A percentile compares a stretch with the other conserved stretches of the same genome.
These are phyloP conservation scores for Mus musculus DNA, from an alignment of 2,113 vertebrate genomes.

Conservation along the genomic window DNA sequence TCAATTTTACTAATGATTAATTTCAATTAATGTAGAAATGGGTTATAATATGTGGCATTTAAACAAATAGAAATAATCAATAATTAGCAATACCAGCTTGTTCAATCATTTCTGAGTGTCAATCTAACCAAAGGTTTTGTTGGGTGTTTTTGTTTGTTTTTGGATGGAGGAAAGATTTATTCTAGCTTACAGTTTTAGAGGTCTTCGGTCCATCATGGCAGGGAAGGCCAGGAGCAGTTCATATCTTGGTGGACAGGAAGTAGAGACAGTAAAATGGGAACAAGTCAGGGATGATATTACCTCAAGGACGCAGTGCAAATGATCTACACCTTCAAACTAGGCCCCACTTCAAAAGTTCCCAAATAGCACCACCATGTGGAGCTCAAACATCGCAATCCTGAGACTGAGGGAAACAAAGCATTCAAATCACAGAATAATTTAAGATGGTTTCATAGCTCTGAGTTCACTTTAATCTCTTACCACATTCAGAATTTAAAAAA, in stretches of 20 bases:
- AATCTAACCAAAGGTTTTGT: neutral
- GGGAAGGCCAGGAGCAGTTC: neutral
- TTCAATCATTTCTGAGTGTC: neutral
- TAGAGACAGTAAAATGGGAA: neutral
- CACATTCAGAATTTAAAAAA: neutral
- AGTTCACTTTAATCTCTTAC: slow-evolving; percentile 14
- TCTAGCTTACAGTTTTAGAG: neutral
- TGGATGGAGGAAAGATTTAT: neutral
- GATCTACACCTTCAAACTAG: neutral
- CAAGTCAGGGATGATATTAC: too few species aligned
- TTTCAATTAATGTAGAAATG: neutral
- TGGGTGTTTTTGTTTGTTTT: neutral
- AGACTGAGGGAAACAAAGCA: neutral
- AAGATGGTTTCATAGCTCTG: neutral
- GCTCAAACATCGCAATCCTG: neutral
- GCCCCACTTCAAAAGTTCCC: neutral
- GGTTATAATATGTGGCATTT: neutral
- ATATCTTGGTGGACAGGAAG: neutral
- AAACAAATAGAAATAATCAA: neutral
- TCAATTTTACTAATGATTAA: neutral
- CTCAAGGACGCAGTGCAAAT: neutral
- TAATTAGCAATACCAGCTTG: neutral
- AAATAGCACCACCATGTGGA: neutral
- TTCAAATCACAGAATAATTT: neutral
- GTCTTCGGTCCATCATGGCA: neutral